Percentiles rank a stretch among this genome's conserved stretches.
phyloP scores from a whole-genome alignment of 2,113 vertebrate genomes.

The Microcebus murinus region DNA sequence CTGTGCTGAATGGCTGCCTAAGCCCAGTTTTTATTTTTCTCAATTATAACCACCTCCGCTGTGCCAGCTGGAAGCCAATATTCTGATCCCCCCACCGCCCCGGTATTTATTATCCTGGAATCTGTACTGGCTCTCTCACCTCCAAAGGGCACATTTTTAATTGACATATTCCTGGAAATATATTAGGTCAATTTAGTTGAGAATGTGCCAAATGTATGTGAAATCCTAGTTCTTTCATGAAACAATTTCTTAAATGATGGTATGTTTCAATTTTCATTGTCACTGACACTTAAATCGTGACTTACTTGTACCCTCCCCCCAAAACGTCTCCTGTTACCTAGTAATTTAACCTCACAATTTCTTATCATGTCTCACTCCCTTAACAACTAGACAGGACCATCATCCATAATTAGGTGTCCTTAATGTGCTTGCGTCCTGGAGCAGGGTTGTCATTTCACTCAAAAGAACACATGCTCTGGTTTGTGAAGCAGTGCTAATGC shows the following conservation, averaged over 20 bases:
- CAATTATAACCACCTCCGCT: slow-evolving; percentile 66
- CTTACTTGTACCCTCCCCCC: neutral
- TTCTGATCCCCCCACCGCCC: slow-evolving; percentile 71
- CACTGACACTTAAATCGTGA: slow-evolving; percentile 65
- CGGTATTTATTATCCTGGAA: slow-evolving; percentile 79
- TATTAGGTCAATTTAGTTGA: slow-evolving; percentile 80
- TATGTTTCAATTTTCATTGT: slow-evolving; percentile 75
- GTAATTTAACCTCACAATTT: slow-evolving; percentile 42
- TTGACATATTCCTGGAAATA: slow-evolving; percentile 83
- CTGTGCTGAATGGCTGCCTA: neutral
- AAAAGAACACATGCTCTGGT: slow-evolving; percentile 44
- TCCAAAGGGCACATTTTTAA: slow-evolving; percentile 83
- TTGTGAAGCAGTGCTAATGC: neutral
- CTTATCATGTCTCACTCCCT: neutral
- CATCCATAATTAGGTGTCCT: slow-evolving; percentile 29
- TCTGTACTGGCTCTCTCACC: slow-evolving; percentile 45
- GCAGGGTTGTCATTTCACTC: slow-evolving; percentile 4
- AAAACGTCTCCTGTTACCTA: neutral
- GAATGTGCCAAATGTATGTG: slow-evolving; percentile 74
- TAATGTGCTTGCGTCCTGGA: neutral
- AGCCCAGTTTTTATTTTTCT: slow-evolving; percentile 75
- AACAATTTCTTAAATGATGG: slow-evolving; percentile 80
- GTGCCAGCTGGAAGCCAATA: slow-evolving; percentile 81
- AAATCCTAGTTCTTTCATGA: slow-evolving; percentile 70
- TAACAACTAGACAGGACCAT: neutral